Evolutionary conservation across 2,888 invertebrate genomes (phyloP).

Genomic region (Limnephilus auricula): DNA sequence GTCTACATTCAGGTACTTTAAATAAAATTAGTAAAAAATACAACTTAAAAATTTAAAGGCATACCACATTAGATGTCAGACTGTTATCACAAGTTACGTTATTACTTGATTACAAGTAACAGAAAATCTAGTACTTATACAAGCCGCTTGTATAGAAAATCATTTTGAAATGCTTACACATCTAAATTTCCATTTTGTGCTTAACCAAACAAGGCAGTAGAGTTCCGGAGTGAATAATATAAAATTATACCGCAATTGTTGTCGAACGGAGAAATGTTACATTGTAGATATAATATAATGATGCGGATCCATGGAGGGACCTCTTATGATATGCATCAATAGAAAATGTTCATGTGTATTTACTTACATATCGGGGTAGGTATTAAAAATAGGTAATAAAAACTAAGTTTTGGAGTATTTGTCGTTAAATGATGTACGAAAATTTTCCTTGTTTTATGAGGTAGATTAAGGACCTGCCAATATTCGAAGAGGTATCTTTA

Average conservation of each 20-base stretch:
- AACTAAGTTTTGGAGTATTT: no score
- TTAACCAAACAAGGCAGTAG: background rate
- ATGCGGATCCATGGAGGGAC: background rate
- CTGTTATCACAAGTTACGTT: background rate
- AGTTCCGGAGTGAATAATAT: background rate
- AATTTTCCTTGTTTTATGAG: background rate
- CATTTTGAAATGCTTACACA: background rate
- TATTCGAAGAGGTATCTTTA: background rate
- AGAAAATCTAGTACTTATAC: background rate
- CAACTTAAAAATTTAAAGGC: background rate
- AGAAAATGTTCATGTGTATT: no score
- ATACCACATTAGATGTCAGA: background rate
- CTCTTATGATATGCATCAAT: background rate
- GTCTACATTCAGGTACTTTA: background rate
- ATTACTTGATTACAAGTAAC: background rate
- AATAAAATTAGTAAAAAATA: background rate
- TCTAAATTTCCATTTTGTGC: background rate
- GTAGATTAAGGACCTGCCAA: background rate
- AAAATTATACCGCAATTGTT: constrained; percentile 32
- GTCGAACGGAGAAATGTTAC: constrained; percentile 7
- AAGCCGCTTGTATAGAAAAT: background rate
- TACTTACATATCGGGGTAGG: no score
- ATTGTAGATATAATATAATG: background rate
- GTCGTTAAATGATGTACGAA: background rate
- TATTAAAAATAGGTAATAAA: background rate